phyloP scores from a whole-genome alignment of 2,113 vertebrate genomes.

The Tragelaphus imberbis region DNA sequence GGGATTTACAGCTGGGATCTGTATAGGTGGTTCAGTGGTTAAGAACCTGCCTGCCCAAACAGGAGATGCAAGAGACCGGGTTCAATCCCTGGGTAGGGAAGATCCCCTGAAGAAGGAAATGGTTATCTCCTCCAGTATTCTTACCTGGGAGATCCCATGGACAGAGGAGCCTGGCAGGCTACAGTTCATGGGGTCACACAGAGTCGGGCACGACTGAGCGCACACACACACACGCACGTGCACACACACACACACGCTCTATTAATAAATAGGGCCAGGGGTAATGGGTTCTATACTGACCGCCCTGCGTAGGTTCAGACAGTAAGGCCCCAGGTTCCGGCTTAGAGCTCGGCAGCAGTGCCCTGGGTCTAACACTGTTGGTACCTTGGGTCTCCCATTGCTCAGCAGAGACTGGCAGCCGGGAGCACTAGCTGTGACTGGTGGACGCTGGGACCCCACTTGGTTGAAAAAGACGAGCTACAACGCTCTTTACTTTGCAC shows the following conservation, averaged over 20 bases:
- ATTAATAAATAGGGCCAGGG: background rate
- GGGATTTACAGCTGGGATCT: background rate
- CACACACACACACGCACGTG: background rate
- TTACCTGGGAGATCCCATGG: background rate
- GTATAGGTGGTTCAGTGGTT: rapidly evolving
- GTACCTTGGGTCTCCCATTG: background rate
- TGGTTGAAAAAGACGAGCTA: background rate
- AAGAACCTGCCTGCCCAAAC: background rate
- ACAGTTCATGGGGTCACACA: background rate
- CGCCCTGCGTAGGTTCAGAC: rapidly evolving
- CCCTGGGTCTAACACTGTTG: no score
- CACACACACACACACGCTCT: background rate
- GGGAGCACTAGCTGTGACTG: rapidly evolving
- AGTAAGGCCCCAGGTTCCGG: rapidly evolving
- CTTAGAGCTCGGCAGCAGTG: rapidly evolving
- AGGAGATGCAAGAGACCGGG: background rate
- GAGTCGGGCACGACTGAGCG: rapidly evolving
- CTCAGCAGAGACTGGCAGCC: background rate
- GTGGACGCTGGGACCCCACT: rapidly evolving
- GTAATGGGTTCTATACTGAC: rapidly evolving
- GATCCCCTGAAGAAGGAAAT: background rate
- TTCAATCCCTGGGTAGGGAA: background rate
- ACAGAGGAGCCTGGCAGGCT: background rate
- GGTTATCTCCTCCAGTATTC: background rate
- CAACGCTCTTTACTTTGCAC: background rate